Conservation (phyloP, 2,888 invertebrate genomes). For the Acanthopleura granulata region DNA sequence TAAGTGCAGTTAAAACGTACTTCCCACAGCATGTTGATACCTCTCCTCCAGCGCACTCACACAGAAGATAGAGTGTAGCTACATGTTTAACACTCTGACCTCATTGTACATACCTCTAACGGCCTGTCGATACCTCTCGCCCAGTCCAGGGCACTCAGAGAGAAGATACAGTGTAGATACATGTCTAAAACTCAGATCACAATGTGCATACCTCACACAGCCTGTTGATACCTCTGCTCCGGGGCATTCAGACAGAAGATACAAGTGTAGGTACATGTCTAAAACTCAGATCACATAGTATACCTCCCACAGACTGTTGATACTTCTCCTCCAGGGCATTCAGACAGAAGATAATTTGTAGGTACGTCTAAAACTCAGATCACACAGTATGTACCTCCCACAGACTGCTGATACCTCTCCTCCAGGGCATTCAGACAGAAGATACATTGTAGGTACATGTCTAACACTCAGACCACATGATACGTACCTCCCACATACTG, state of each 20-base stretch:
- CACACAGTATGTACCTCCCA: constrained; percentile 45
- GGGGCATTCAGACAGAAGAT: constrained; percentile 42
- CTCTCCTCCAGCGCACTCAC: too few species aligned
- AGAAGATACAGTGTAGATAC: constrained; percentile 40
- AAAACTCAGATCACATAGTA: too few species aligned
- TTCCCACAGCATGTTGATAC: too few species aligned
- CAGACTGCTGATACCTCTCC: constrained; percentile 38
- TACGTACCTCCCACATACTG: constrained; percentile 38
- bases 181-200: constrained; percentile 42
- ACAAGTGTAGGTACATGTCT: too few species aligned
- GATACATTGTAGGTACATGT: constrained; percentile 40
- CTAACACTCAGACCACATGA: constrained; percentile 39
- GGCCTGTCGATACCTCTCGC: constrained; percentile 43
- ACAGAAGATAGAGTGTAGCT: too few species aligned
- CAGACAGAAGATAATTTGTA: constrained; percentile 42
- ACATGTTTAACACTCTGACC: too few species aligned
- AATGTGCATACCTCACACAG: constrained; percentile 40
- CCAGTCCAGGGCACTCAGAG: constrained; percentile 42
- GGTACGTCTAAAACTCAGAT: too few species aligned
- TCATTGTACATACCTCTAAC: too few species aligned
- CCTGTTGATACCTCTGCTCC: constrained; percentile 41
- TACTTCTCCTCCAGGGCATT: constrained; percentile 46
- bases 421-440: constrained; percentile 42
- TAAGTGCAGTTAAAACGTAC: too few species aligned
- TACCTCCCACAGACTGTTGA: constrained; percentile 36